Conservation (phyloP, 2,113 vertebrate genomes). For the Petroica traversi region DNA sequence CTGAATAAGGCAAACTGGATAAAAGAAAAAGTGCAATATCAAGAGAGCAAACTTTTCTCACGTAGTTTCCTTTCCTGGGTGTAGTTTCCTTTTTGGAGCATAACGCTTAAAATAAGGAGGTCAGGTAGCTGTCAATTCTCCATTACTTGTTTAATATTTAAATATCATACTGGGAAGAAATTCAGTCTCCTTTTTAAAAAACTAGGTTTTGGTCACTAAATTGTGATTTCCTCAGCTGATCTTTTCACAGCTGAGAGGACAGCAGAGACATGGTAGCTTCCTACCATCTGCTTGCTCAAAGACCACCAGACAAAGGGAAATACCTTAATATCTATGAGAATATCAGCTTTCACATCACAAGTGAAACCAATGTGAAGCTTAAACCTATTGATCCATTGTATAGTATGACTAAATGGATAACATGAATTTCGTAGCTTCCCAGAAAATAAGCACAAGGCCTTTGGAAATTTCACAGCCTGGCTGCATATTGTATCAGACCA, state of each 20-base stretch:
- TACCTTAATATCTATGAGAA: not conserved
- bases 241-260: not conserved
- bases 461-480: not conserved
- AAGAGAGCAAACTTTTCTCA: not conserved
- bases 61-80: not conserved
- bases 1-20: not conserved
- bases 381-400: not conserved
- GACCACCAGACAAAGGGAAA: not conserved
- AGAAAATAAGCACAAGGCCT: not conserved
- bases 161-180: not conserved
- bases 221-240: not conserved
- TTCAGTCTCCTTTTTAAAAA: not conserved
- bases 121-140: not conserved
- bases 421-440: not conserved
- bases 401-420: not conserved
- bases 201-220: not conserved
- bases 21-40: not conserved
- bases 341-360: not conserved
- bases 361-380: not conserved
- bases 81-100: not conserved
- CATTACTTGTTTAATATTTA: not conserved
- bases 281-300: not conserved
- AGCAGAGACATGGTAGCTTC: not conserved
- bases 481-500: not conserved
- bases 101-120: not conserved